A percentile compares a stretch with the other conserved stretches of the same genome.
These are phyloP conservation scores for Argyresthia goedartella DNA, from an alignment of 2,888 invertebrate species.

Conservation along the genomic window DNA sequence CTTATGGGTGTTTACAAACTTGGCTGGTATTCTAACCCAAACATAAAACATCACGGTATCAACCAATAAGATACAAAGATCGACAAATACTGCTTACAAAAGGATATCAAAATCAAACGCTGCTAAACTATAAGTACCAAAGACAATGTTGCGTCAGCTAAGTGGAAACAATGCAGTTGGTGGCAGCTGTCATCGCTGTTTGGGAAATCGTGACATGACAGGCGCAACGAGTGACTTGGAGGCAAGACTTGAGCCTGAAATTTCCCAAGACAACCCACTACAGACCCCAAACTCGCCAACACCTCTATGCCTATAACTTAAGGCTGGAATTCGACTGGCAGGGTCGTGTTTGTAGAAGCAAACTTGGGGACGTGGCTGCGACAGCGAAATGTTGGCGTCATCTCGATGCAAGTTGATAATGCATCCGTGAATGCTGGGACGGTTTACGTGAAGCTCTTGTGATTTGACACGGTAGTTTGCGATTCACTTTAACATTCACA, in stretches of 20 bases:
- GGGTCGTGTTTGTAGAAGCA: constrained; percentile 23
- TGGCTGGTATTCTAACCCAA: no score
- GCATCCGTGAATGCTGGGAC: constrained; percentile 29
- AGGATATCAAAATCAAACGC: no score
- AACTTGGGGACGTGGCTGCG: constrained; percentile 63
- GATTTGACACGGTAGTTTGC: neutral
- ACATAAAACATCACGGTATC: no score
- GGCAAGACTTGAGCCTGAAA: constrained; percentile 4
- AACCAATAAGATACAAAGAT: no score
- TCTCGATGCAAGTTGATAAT: constrained; percentile 58
- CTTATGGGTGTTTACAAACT: no score
- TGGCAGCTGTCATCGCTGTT: constrained; percentile 48
- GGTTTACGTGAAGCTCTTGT: neutral
- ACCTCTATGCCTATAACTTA: neutral
- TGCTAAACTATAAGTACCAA: constrained; percentile 7
- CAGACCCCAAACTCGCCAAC: neutral
- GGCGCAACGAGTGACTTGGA: constrained; percentile 1
- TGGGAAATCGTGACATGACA: constrained; percentile 40
- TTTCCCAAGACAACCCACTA: constrained; percentile 2
- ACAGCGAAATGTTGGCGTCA: constrained; percentile 60
- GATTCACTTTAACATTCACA: no score
- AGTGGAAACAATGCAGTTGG: constrained; percentile 48
- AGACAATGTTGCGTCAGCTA: constrained; percentile 12
- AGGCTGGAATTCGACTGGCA: neutral
- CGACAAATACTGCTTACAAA: no score